Base-by-base conservation (phyloP, 2,888 invertebrate genomes). In the Oeneis ivallda region DNA sequence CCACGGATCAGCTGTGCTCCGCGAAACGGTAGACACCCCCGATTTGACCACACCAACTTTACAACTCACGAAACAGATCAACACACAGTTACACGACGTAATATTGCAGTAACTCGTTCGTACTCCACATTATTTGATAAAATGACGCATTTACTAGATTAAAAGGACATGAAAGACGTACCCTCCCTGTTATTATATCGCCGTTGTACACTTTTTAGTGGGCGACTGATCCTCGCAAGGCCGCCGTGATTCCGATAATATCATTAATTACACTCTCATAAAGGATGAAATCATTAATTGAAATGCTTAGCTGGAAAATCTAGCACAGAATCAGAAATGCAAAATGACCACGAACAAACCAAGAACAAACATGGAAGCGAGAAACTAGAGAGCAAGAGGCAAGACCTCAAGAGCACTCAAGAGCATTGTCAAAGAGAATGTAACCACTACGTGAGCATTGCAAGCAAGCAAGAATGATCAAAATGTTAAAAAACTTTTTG, bases 311-410 rank as follows among this genome's bases (percentile, higher is more conserved):
- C 83, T 86, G 83, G 85, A 88, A 90, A 89, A 87, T 87, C 83
- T 89, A 89, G 83, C 85, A 86, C 86, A 86, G 83, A 88, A 89
- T 86, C 86, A 86, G 83, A 88, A 89, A 87, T 86, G 87, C 85
- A 84, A 88, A 91, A 88, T 88, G 86, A 90, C 87, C 86, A 89
- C 90, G 92, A 92, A 92, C 90, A 91, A 92, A 90, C 87, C 86
- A 89, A 89, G 92, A 92, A 92, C 90, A 91, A 92, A 92, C 92
- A 92, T 92, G 92, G 92, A 92, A 88, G 90, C 86, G 83, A 85
- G 85, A 85, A 86, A 85, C 84, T 82, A 81, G n/a, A n/a, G n/a
- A 85, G 82, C 84, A 76, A 86, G 87, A 88, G n/a, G n/a, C n/a
- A n/a, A n/a, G n/a, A n/a, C n/a, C n/a, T n/a, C n/a, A n/a, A n/a